phyloP scores from a whole-genome alignment of 2,113 vertebrate species.

The Tragelaphus scriptus region DNA sequence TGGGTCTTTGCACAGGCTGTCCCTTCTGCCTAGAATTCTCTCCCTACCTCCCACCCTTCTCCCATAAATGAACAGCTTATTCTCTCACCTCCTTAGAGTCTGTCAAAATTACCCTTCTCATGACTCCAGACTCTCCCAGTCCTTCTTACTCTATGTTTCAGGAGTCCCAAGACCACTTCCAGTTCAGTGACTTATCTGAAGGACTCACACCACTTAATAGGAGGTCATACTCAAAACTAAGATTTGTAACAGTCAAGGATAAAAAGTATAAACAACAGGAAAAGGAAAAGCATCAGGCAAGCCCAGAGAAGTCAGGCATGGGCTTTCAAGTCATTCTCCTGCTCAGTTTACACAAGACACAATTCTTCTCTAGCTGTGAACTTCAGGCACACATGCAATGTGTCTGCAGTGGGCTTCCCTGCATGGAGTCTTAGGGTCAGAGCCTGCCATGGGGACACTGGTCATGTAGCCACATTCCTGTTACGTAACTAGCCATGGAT shows the following conservation, averaged over 20 bases:
- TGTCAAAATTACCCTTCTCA: neutral
- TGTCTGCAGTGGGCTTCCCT: neutral
- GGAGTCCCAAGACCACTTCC: neutral
- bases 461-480: neutral
- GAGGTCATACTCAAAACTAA: neutral
- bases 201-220: neutral
- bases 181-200: neutral
- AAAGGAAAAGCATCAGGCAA: neutral
- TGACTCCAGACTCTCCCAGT: neutral
- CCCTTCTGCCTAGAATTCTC: neutral
- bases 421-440: neutral
- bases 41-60: neutral
- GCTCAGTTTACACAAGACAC: neutral
- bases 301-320: neutral
- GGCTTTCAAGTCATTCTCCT: neutral
- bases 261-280: neutral
- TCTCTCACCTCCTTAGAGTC: neutral
- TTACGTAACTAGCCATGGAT: neutral
- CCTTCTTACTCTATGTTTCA: neutral
- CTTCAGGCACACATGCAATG: neutral
- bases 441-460: neutral
- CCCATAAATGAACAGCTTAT: neutral
- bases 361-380: neutral
- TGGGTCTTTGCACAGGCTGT: neutral
- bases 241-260: neutral